These are phyloP conservation scores for Ridgeia piscesae DNA, from an alignment of 1,140 invertebrate genomes.

Conservation along the genomic window DNA sequence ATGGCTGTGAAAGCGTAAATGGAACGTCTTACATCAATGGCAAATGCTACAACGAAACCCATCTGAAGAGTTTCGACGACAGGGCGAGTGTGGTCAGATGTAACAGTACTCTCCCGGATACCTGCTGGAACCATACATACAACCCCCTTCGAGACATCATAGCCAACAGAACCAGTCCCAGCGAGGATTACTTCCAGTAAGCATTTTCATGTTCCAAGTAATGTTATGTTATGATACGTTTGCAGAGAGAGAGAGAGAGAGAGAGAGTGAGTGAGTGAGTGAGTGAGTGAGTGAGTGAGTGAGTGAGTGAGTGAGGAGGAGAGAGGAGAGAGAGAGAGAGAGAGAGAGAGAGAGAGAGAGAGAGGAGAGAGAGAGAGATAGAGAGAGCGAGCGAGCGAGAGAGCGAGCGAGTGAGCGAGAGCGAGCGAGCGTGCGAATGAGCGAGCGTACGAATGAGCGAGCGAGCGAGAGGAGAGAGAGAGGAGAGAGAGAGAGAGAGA, in stretches of 20 bases:
- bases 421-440: neutral
- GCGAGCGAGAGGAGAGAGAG: neutral
- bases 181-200: slow-evolving; percentile 71
- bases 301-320: neutral
- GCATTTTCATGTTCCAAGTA: slow-evolving; percentile 29
- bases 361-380: neutral
- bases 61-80: neutral
- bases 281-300: neutral
- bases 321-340: neutral
- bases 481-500: neutral
- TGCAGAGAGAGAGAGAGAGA: neutral
- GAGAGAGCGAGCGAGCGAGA: neutral
- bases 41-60: slow-evolving; percentile 17
- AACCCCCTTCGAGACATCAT: slow-evolving; percentile 37
- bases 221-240: too few species aligned
- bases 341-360: neutral
- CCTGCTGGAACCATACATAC: slow-evolving; percentile 22
- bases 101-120: neutral
- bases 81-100: neutral
- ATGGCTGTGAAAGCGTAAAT: slow-evolving; percentile 13
- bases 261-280: neutral
- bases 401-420: neutral
- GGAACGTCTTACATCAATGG: neutral
- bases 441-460: neutral
- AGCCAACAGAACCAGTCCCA: slow-evolving; percentile 57